Percentiles rank a stretch among this genome's conserved stretches.
Conservation (phyloP, 2,797 vertebrate genomes). For the Hyperoplus immaculatus region DNA sequence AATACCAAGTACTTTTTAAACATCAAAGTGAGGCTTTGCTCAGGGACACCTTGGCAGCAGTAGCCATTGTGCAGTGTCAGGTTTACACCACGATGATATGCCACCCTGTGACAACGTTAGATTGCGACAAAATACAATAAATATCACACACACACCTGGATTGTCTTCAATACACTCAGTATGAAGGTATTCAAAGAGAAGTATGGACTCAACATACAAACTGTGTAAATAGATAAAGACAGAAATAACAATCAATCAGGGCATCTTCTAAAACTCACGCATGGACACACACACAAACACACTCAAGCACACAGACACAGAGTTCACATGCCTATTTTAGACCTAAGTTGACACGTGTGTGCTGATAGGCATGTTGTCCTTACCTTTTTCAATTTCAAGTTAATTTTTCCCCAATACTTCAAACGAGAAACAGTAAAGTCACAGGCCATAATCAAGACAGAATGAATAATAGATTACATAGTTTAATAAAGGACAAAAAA, state of each 20-base stretch:
- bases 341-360: background rate
- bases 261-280: background rate
- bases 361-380: slow-evolving; percentile 10
- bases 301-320: background rate
- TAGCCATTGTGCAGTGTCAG: background rate
- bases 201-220: background rate
- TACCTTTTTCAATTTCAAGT: background rate
- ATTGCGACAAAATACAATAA: background rate
- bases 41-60: background rate
- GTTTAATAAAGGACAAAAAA: background rate
- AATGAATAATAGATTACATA: background rate
- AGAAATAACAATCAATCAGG: background rate
- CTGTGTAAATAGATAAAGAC: background rate
- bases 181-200: background rate
- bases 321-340: slow-evolving; percentile 28
- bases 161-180: background rate
- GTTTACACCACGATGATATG: background rate
- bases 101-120: rapidly evolving
- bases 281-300: background rate
- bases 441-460: background rate
- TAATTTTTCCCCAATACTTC: background rate
- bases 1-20: background rate
- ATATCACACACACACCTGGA: background rate
- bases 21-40: background rate
- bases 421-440: background rate